A percentile compares a stretch with the other conserved stretches of the same genome.
phyloP scores from a whole-genome alignment of 2,888 invertebrate genomes.

The Himalopsyche tibetana region DNA sequence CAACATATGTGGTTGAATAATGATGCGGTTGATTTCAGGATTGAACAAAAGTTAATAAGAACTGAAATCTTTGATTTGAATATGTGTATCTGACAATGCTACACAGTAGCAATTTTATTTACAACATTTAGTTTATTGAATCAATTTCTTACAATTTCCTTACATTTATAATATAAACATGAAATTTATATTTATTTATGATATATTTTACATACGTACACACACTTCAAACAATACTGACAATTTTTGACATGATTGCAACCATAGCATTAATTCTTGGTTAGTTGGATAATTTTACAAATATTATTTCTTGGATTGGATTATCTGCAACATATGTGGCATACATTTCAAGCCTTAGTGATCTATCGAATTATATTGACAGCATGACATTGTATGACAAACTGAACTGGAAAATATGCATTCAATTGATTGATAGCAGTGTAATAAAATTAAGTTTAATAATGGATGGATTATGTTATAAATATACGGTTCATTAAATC shows the following conservation, averaged over 20 bases:
- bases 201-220: slow-evolving; percentile 7
- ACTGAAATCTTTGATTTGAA: background rate
- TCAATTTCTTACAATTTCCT: slow-evolving; percentile 36
- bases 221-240: slow-evolving; percentile 50
- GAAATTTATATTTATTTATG: background rate
- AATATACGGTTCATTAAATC: too few species aligned
- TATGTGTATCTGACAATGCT: slow-evolving; percentile 65
- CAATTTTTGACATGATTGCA: slow-evolving; percentile 43
- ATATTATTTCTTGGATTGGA: background rate
- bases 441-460: too few species aligned
- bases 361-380: background rate
- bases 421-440: too few species aligned
- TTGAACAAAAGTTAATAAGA: background rate
- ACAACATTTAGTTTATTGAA: slow-evolving; percentile 67
- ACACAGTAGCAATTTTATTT: slow-evolving; percentile 66
- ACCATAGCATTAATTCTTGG: slow-evolving; percentile 45
- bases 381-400: too few species aligned
- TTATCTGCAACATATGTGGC: background rate
- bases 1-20: too few species aligned
- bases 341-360: background rate
- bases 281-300: background rate
- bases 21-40: too few species aligned
- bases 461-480: too few species aligned
- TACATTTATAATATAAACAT: background rate
- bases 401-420: too few species aligned